Base-by-base conservation (phyloP, 2,113 vertebrate species). In the Etia nguti region DNA sequence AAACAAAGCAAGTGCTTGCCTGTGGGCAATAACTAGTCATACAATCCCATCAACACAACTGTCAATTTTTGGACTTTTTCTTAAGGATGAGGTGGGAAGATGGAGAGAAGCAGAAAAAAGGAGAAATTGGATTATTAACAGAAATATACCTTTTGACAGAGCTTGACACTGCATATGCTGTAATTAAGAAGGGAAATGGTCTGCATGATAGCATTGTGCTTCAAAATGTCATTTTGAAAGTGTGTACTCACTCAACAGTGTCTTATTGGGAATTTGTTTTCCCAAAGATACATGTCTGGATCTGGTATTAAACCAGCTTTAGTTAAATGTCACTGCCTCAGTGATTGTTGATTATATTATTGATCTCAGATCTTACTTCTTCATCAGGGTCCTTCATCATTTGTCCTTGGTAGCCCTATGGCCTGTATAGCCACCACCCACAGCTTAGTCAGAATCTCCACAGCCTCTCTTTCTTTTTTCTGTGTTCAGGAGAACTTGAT, bases 311-410 rank as follows among this genome's bases (percentile, higher is more conserved):
- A 90, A 92, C 88, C 50, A 60, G 85, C 84, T 91, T 93, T 90
- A 91, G 87, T 86, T 91, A 95, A 95, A 95, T 95, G 94, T 89
- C 94, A 93, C 43, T 85, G 87, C 91, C 59, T 80, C 77, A 70
- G 83, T 80, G 87, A 92, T 88, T 83, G 86, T 79, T 29, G 55
- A 90, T 90, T 85, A 92, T 82, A 65, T 84, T 59, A 93, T 94
- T 91, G 93, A 96, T 94, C 84, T 48, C 4, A 34, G 56, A 75
- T 91, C 82, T 54, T 38, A 77, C 50, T 68, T 87, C 73, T 57
- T 89, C 86, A 88, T 83, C 75, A 18, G 36, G 77, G 73, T 89
- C 86, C 77, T 80, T 81, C 52, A 43, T 48, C 75, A 52, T 81
- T 94, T 93, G 85, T 92, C 90, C 81, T 85, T 82, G 46, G 83